Evolutionary conservation across 2,888 invertebrate species (phyloP), one percentile per base, ranked within the genome.

Genomic region (Aleiodes alternator): DNA sequence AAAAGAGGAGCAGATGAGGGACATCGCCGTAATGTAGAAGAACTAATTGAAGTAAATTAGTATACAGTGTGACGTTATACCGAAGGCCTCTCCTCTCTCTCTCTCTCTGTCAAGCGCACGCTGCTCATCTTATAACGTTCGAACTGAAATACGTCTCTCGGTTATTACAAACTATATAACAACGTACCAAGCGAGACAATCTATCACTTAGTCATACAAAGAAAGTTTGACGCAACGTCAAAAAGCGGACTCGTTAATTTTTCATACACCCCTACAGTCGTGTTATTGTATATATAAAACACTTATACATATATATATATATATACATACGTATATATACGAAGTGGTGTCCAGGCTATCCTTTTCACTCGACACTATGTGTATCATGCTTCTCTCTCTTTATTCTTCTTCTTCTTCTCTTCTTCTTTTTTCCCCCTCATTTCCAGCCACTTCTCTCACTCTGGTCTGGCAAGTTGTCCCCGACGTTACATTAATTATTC

Each of bases 201-300:
- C 85, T 84, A 85, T 86, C 86, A 86, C 83, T 81, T 80, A 80
- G 80, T 73, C 80, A 82, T 84, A 83, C 84, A 84, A 85, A 80
- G 84, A 83, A 84, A 86, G 82, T 86, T 86, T 86, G 86, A 86
- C 85, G 82, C 83, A 75, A 80, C 84, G 85, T 86, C 86, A 85
- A 86, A 85, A 84, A 82, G 82, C 81, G 76, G 78, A 77, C 81
- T 82, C 84, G 84, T 86, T 87, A 86, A 87, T 87, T 87, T 87
- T 87, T 86, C 84, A 87, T 83, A 83, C 82, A 81, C 77, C 79
- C 78, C 53, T 55, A 14, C 43, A 64, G 51, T 61, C 53, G 7
- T 57, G 23, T 34, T 51, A 23, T 50, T 11, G 29, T 50, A 43
- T 50, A 43, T 50, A 12, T 38, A 38, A 23, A 51, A 23, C 68